These are phyloP conservation scores for Pammene aurita DNA, from an alignment of 2,888 invertebrate genomes.

Conservation along the genomic window DNA sequence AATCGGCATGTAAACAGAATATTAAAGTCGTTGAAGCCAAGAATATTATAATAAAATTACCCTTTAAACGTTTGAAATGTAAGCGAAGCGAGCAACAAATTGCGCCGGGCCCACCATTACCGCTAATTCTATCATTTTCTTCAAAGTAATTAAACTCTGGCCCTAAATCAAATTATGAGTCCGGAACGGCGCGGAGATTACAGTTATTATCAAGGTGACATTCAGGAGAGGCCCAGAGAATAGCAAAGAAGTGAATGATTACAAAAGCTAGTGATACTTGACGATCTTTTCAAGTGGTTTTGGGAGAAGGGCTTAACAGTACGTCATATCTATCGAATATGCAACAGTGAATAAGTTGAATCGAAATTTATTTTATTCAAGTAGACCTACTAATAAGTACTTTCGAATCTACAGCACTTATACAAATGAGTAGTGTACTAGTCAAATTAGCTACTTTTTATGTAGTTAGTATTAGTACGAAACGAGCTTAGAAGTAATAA, in stretches of 20 bases:
- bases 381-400: too few species aligned
- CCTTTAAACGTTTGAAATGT: constrained; percentile 28
- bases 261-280: neutral
- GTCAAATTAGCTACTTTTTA: too few species aligned
- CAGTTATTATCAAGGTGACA: constrained; percentile 40
- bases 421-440: too few species aligned
- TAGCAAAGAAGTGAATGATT: constrained; percentile 15
- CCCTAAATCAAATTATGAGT: constrained; percentile 42
- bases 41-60: constrained; percentile 20
- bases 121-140: constrained; percentile 42
- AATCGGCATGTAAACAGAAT: neutral
- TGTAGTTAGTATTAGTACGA: too few species aligned
- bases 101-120: constrained; percentile 30
- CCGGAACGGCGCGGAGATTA: constrained; percentile 37
- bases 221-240: constrained; percentile 27
- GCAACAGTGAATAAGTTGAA: too few species aligned
- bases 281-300: neutral
- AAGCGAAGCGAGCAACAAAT: constrained; percentile 32
- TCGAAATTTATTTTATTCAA: too few species aligned
- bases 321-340: too few species aligned
- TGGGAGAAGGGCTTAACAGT: neutral
- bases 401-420: too few species aligned
- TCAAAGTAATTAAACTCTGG: constrained; percentile 42
- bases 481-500: too few species aligned
- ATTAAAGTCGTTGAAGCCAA: neutral